Percentiles rank a stretch among this genome's conserved stretches.
phyloP scores from a whole-genome alignment of 2,888 invertebrate species.

The Sphaerophoria rueppellii region DNA sequence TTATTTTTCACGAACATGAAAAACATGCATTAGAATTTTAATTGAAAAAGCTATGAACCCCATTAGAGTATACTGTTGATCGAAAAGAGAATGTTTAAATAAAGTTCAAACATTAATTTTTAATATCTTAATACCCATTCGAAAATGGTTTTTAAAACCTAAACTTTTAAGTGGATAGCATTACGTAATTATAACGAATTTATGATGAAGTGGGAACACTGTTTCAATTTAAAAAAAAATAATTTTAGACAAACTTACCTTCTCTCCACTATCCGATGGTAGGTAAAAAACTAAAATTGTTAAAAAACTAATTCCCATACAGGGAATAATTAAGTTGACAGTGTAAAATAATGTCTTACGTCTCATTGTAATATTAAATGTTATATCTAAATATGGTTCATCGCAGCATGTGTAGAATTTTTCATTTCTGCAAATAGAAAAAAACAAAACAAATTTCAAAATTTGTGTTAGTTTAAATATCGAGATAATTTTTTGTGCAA shows the following conservation, averaged over 20 bases:
- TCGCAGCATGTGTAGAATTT: slow-evolving; percentile 98
- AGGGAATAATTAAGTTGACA: slow-evolving; percentile 97
- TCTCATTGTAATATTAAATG: slow-evolving; percentile 98
- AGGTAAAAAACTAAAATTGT: slow-evolving; percentile 98
- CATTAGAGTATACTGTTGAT: neutral
- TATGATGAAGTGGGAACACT: slow-evolving; percentile 42
- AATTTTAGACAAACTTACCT: slow-evolving; percentile 84
- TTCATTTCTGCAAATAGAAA: slow-evolving; percentile 87
- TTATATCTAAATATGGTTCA: slow-evolving; percentile 97
- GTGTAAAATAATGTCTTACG: slow-evolving; percentile 98
- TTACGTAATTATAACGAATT: neutral
- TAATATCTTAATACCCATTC: neutral
- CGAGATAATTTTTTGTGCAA: neutral
- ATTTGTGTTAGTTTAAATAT: neutral
- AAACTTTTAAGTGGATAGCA: slow-evolving; percentile 16
- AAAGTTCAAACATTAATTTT: slow-evolving; percentile 3
- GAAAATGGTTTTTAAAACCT: slow-evolving; percentile 15
- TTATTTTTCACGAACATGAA: neutral
- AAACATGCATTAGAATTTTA: slow-evolving; percentile 60
- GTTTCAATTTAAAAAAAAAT: neutral
- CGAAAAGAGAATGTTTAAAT: slow-evolving; percentile 23
- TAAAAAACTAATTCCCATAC: slow-evolving; percentile 98
- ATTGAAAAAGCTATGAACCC: slow-evolving; percentile 50
- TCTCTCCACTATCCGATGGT: slow-evolving; percentile 98
- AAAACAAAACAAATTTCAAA: neutral